Percentiles rank a stretch among this genome's conserved stretches.
These are phyloP conservation scores for Cuculus canorus DNA, from an alignment of 2,797 vertebrate species.

Conservation along the genomic window DNA sequence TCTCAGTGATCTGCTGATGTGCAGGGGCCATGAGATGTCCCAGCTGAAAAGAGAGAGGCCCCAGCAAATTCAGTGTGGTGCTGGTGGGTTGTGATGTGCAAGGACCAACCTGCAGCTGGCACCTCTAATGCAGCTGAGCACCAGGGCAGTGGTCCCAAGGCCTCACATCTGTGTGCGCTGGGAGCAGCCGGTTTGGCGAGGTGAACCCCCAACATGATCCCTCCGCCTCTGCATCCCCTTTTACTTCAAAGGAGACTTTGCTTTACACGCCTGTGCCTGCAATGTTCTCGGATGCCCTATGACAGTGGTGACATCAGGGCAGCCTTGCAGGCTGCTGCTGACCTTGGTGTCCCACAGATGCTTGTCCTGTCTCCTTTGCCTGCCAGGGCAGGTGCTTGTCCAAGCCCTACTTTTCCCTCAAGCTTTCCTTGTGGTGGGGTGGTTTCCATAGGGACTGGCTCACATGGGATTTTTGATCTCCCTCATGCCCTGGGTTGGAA, in stretches of 20 bases:
- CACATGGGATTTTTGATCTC: background rate
- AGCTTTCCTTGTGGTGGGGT: background rate
- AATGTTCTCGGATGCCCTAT: background rate
- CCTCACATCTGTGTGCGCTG: accelerated
- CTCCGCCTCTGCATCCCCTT: background rate
- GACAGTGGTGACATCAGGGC: no score
- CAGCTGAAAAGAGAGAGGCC: background rate
- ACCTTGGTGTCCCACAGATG: background rate
- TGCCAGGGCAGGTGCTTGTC: background rate
- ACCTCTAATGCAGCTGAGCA: background rate
- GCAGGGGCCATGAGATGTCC: background rate
- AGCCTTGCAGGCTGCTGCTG: background rate
- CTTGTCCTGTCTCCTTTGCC: background rate
- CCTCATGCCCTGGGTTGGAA: background rate
- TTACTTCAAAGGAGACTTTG: background rate
- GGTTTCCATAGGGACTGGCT: background rate
- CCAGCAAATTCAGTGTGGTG: background rate
- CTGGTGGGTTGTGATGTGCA: background rate
- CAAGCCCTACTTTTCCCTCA: background rate
- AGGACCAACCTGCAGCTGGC: background rate
- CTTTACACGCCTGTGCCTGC: background rate
- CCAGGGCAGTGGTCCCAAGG: background rate
- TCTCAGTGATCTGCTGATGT: background rate
- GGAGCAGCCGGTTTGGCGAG: background rate
- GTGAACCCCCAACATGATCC: background rate